Conservation (phyloP, 1,140 invertebrate genomes). For the Gryon sp. region DNA sequence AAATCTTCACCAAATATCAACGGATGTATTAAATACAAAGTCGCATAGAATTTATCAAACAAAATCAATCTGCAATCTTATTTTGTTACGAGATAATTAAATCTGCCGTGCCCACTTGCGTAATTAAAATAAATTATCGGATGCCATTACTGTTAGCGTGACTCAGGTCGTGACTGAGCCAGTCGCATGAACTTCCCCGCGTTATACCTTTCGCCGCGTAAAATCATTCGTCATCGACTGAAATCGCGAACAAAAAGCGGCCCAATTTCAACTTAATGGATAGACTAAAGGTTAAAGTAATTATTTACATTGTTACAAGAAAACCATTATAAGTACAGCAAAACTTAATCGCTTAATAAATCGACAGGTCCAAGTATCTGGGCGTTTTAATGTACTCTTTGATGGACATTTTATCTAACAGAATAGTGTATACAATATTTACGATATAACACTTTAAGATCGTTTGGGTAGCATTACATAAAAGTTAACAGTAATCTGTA, state of each 20-base stretch:
- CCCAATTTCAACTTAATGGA: no score
- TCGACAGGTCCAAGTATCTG: slow-evolving; percentile 41
- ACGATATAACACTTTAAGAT: slow-evolving; percentile 11
- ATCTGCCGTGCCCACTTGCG: slow-evolving; percentile 56
- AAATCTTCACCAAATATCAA: no score
- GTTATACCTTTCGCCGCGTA: not conserved
- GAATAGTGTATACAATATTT: slow-evolving; percentile 24
- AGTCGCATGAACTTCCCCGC: slow-evolving; percentile 14
- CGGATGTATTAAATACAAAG: no score
- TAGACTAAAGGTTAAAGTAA: no score
- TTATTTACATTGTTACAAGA: slow-evolving; percentile 42
- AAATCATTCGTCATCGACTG: slow-evolving; percentile 26
- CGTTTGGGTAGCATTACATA: slow-evolving; percentile 6
- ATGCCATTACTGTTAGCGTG: slow-evolving; percentile 41
- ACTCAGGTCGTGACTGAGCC: slow-evolving; percentile 23
- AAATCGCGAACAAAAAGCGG: slow-evolving; percentile 13
- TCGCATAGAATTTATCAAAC: no score
- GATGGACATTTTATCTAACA: slow-evolving; percentile 36
- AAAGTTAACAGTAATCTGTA: slow-evolving; percentile 7
- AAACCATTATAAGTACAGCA: slow-evolving; percentile 5
- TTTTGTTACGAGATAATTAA: slow-evolving; percentile 53
- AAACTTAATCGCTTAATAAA: slow-evolving; percentile 46
- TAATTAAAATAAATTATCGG: slow-evolving; percentile 72
- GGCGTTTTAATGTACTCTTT: slow-evolving; percentile 20
- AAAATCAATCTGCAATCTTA: slow-evolving; percentile 5